Conservation (phyloP, 2,888 invertebrate genomes). For the Orthosia gracilis region DNA sequence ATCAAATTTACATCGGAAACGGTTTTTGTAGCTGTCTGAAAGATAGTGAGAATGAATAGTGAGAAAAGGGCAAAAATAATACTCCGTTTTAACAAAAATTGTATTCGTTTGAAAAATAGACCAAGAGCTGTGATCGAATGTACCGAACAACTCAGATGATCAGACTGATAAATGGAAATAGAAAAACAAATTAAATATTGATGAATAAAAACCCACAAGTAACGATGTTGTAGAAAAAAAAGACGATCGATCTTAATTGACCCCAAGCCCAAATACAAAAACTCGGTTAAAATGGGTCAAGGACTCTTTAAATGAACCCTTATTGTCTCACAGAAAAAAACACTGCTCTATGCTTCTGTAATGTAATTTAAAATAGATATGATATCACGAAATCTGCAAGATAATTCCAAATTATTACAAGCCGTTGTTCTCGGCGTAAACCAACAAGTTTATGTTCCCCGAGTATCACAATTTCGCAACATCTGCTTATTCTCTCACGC, state of each 20-base stretch:
- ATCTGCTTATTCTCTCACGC: slow-evolving; percentile 47
- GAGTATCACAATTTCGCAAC: slow-evolving; percentile 32
- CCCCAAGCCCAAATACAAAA: not conserved
- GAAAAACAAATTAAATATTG: not conserved
- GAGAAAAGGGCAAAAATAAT: not conserved
- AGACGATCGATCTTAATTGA: not conserved
- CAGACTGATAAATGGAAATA: not conserved
- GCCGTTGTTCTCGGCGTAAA: slow-evolving; percentile 11
- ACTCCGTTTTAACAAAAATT: too few relatives aligned
- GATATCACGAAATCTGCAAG: slow-evolving; percentile 18
- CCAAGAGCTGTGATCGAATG: not conserved
- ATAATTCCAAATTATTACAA: slow-evolving; percentile 14
- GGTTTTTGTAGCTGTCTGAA: not conserved
- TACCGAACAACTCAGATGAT: too few relatives aligned
- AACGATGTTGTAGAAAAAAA: too few relatives aligned
- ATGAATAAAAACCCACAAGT: too few relatives aligned
- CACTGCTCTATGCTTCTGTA: not conserved
- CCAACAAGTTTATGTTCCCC: slow-evolving; percentile 44
- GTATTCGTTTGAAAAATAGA: not conserved
- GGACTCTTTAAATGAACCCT: not conserved
- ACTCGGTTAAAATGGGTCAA: not conserved
- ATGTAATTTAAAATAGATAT: slow-evolving; percentile 9
- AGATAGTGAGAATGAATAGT: not conserved
- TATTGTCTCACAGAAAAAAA: not conserved
- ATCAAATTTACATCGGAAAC: not conserved